Evolutionary conservation across 2,797 vertebrate genomes (phyloP).

Genomic region (Lepidocolaptes lacrymiger): DNA sequence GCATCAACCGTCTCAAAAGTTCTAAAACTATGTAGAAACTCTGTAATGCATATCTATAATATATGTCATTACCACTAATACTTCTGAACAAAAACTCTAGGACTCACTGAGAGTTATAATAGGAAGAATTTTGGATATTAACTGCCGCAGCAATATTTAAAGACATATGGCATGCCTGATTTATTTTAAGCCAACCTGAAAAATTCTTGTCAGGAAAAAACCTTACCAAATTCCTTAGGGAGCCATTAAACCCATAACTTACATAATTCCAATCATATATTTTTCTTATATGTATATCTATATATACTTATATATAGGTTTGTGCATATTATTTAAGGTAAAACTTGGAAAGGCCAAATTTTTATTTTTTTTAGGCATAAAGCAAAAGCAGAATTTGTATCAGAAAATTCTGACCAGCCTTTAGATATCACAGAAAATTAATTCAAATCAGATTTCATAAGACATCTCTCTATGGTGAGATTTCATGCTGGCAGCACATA

Average conservation of each 20-base stretch:
- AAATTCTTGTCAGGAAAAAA: not conserved
- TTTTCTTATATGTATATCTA: not conserved
- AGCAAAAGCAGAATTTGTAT: not conserved
- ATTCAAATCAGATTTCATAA: not conserved
- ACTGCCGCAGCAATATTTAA: not conserved
- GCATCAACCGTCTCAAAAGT: not conserved
- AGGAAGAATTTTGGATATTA: not conserved
- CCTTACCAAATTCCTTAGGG: not conserved
- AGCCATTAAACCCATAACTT: conserved; percentile 16
- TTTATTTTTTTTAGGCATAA: not conserved
- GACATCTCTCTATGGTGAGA: fast-evolving
- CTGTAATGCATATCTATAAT: not conserved
- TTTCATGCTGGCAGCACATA: not conserved
- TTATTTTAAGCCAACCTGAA: conserved; percentile 5
- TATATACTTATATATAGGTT: not conserved
- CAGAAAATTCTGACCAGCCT: not conserved
- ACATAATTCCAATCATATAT: not conserved
- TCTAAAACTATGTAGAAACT: not conserved
- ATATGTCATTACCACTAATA: not conserved
- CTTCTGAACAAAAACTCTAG: not conserved
- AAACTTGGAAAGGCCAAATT: not conserved
- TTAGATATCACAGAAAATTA: not conserved
- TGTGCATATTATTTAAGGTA: not conserved
- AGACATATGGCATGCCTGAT: not conserved
- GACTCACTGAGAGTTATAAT: not conserved